A percentile compares a stretch with the other conserved stretches of the same genome.
phyloP scores from a whole-genome alignment of 2,888 invertebrate genomes.

The Labia minor region DNA sequence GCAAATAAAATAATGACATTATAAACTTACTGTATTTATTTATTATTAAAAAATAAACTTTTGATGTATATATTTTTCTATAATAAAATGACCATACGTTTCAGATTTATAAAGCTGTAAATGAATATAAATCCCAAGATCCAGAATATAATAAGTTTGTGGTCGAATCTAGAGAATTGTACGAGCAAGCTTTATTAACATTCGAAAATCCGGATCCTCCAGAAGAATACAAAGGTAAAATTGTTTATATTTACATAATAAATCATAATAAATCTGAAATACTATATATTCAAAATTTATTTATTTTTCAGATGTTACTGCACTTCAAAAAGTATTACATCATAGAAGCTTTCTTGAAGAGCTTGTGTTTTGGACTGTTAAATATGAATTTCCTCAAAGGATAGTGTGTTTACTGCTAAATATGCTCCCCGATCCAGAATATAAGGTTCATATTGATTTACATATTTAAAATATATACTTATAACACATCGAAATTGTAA shows the following conservation, averaged over 20 bases:
- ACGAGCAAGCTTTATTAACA: conserved; percentile 69
- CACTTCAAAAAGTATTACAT: conserved; percentile 62
- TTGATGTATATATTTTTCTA: too few species aligned
- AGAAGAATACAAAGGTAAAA: conserved; percentile 59
- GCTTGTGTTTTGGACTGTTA: conserved; percentile 95
- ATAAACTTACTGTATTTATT: too few species aligned
- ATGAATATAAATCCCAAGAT: conserved; percentile 50
- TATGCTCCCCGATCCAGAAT: conserved; percentile 88
- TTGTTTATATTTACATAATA: not conserved
- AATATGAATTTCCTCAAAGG: conserved; percentile 94
- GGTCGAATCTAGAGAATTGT: conserved; percentile 59
- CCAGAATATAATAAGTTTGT: conserved; percentile 63
- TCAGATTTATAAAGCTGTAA: conserved; percentile 59
- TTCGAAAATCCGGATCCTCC: conserved; percentile 64
- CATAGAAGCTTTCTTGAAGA: conserved; percentile 86
- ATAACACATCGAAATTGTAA: not conserved
- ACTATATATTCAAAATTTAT: conserved; percentile 18
- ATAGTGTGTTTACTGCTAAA: conserved; percentile 88
- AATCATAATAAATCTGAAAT: conserved; percentile 16
- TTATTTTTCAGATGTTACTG: conserved; percentile 49
- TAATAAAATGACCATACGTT: too few species aligned
- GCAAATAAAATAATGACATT: too few species aligned
- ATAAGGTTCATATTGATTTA: conserved; percentile 79
- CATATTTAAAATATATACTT: too few species aligned
- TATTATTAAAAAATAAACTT: too few species aligned